Evolutionary conservation across 2,888 invertebrate species (phyloP), one percentile per base, ranked within the genome.

Genomic region (Ditula angustiorana): DNA sequence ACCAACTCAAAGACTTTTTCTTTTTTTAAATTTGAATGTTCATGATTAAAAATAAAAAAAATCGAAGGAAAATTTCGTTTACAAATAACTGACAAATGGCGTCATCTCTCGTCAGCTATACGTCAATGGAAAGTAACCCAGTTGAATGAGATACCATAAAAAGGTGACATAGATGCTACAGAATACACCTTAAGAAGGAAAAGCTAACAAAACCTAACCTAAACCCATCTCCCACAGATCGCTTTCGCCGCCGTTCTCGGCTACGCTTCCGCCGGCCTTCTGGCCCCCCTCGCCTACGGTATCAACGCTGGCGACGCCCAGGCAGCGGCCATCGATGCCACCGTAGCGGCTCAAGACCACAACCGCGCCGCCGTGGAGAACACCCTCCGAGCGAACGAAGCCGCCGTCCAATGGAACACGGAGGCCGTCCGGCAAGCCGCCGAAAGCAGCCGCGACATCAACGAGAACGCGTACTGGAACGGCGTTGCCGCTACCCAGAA

Each of bases 401-500:
- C 91, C 71, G 87, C 82, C 62, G 70, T 81, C 60, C 87, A 86
- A 64, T 80, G 72, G 78, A 91, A 89, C 89, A 83, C 83, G 30
- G 90, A 90, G 58, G 89, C 90, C 69, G 83, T 77, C 57, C 79
- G 85, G 21, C 76, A 74, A 74, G 87, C 77, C 53, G 87, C 89
- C 56, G 91, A 92, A 71, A 65, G 82, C 78, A 80, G 68, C 85
- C 86, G 92, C 46, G 84, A 91, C 77, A 65, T 91, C 73, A 74
- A 92, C 77, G 88, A 92, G 82, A 92, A 88, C 79, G 83, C 85
- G 0, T 91, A 90, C 86, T 92, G 92, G 92, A 87, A 87, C 72
- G 77, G 76, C 26, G 74, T 92, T 1, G 89, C 92, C 65, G 90
- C 90, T 23, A 78, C 80, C 72, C 92, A 92, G 78, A 90, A 87